These are phyloP conservation scores for Pterobdella sp. DNA, from an alignment of 2,888 invertebrate species.

Conservation along the genomic window DNA sequence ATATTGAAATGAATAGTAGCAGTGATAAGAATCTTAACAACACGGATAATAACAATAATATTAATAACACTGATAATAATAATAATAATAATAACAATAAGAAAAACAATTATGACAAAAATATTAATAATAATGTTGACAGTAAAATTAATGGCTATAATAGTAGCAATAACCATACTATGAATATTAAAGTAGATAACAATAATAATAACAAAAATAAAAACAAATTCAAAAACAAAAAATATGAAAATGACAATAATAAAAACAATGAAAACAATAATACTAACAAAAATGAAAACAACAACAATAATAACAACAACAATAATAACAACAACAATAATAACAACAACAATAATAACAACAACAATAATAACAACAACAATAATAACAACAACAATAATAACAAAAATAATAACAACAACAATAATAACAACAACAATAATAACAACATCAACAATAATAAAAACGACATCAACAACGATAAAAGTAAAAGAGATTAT, in stretches of 20 bases:
- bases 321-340: neutral
- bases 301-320: neutral
- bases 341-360: neutral
- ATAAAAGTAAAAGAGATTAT: neutral
- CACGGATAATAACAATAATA: neutral
- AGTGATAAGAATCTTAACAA: neutral
- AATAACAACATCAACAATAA: neutral
- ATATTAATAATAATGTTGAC: neutral
- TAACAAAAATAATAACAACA: neutral
- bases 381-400: neutral
- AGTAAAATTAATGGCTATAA: neutral
- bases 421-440: neutral
- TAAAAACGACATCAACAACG: neutral
- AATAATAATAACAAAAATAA: neutral
- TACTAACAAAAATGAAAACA: neutral
- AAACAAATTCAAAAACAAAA: neutral
- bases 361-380: neutral
- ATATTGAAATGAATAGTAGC: neutral
- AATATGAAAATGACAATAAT: neutral
- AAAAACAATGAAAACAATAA: neutral
- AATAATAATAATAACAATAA: neutral
- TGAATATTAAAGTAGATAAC: neutral
- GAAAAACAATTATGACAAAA: neutral
- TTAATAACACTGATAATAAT: neutral
- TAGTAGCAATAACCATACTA: neutral